phyloP scores from a whole-genome alignment of 2,797 vertebrate species.

The Sebastes hubbsi region DNA sequence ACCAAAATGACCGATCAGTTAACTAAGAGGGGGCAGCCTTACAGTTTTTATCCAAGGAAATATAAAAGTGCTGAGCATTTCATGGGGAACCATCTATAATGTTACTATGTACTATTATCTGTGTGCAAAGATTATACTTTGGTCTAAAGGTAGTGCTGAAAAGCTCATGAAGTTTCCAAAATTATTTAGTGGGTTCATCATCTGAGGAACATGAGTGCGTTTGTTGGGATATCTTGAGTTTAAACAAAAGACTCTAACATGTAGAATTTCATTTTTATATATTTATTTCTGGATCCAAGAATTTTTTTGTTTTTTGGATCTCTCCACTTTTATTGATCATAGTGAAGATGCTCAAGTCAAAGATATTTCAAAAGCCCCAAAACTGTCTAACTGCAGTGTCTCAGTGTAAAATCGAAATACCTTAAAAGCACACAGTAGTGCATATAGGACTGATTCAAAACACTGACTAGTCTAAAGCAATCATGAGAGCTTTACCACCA shows the following conservation, averaged over 20 bases:
- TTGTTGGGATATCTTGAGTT: background rate
- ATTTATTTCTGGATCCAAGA: background rate
- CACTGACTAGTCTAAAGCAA: slow-evolving; percentile 4
- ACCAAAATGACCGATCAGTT: no score
- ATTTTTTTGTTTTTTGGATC: no score
- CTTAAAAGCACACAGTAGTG: background rate
- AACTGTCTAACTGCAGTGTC: background rate
- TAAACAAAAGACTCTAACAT: background rate
- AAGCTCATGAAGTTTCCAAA: background rate
- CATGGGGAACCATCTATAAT: background rate
- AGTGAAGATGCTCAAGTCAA: background rate
- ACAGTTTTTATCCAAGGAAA: background rate
- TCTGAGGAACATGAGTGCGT: background rate
- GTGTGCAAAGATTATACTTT: background rate
- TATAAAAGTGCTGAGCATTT: background rate
- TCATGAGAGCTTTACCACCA: slow-evolving; percentile 45
- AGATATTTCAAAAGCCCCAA: background rate
- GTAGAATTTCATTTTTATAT: background rate
- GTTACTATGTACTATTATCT: background rate
- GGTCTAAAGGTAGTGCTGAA: background rate
- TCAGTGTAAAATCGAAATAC: background rate
- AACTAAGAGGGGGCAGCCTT: background rate
- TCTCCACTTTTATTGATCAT: background rate
- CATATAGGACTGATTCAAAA: background rate
- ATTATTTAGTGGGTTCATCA: background rate